Evolutionary conservation across 2,113 vertebrate species (phyloP).

Genomic region (Anser brachyrhynchus): DNA sequence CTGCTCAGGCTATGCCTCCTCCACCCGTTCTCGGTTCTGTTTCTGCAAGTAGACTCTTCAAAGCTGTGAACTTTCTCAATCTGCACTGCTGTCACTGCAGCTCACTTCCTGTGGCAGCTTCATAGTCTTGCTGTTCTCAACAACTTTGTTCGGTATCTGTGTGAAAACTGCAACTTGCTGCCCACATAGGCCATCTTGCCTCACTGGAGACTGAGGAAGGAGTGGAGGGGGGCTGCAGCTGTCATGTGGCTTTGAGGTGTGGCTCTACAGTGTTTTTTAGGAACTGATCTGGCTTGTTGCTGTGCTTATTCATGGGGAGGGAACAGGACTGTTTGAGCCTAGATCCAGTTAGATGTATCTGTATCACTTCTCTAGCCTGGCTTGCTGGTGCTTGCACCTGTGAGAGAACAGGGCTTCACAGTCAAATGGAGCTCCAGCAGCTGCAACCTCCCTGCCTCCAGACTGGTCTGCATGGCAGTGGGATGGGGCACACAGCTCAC

Average conservation of each 20-base stretch:
- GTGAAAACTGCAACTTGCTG: background rate
- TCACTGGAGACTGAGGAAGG: background rate
- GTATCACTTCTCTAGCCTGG: accelerated
- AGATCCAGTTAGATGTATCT: background rate
- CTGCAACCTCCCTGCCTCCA: no score
- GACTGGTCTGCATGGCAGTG: background rate
- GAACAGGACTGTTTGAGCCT: background rate
- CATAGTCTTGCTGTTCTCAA: background rate
- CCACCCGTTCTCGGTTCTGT: background rate
- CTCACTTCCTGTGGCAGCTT: constrained; percentile 74
- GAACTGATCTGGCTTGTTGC: background rate
- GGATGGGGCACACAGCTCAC: accelerated
- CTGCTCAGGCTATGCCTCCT: background rate
- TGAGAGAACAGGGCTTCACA: background rate
- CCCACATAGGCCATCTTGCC: accelerated
- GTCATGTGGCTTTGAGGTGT: background rate
- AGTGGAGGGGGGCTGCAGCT: accelerated
- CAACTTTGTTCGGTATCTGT: background rate
- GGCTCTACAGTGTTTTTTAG: background rate
- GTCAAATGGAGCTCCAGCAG: background rate
- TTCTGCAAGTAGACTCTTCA: background rate
- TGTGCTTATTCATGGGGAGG: background rate
- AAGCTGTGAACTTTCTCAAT: background rate
- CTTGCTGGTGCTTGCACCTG: background rate
- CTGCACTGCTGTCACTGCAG: constrained; percentile 67